A percentile compares a stretch with the other conserved stretches of the same genome.
These are phyloP conservation scores for Mohoua ochrocephala DNA, from an alignment of 2,113 vertebrate species.

Conservation along the genomic window DNA sequence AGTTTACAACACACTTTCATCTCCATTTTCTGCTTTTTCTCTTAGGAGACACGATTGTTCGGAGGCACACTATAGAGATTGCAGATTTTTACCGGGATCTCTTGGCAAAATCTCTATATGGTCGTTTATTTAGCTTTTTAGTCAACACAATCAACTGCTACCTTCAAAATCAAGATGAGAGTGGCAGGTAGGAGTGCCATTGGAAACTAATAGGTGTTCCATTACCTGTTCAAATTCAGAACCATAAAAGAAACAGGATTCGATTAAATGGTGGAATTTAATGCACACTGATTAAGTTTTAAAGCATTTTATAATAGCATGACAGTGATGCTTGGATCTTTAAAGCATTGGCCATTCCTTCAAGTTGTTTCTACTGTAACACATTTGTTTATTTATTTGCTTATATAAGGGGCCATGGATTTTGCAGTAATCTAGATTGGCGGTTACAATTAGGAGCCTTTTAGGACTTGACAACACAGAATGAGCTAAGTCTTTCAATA, in stretches of 20 bases:
- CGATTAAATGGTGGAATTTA: neutral
- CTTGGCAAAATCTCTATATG: constrained; percentile 86
- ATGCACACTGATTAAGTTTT: neutral
- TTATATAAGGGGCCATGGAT: neutral
- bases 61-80: constrained; percentile 80
- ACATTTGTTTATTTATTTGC: neutral
- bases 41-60: constrained; percentile 84
- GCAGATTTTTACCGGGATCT: constrained; percentile 88
- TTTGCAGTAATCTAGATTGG: neutral
- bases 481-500: neutral
- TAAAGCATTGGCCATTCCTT: neutral
- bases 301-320: neutral
- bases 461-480: neutral
- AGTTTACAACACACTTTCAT: neutral
- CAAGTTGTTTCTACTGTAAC: neutral
- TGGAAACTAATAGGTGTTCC: neutral
- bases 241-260: neutral
- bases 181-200: constrained; percentile 71
- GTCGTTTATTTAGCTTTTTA: constrained; percentile 89
- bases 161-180: constrained; percentile 82
- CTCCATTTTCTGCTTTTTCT: neutral
- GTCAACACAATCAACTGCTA: constrained; percentile 85
- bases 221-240: neutral
- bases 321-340: neutral
- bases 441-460: neutral